These are phyloP conservation scores for human DNA, from an alignment of 2,113 vertebrate genomes.

Conservation along the genomic window DNA sequence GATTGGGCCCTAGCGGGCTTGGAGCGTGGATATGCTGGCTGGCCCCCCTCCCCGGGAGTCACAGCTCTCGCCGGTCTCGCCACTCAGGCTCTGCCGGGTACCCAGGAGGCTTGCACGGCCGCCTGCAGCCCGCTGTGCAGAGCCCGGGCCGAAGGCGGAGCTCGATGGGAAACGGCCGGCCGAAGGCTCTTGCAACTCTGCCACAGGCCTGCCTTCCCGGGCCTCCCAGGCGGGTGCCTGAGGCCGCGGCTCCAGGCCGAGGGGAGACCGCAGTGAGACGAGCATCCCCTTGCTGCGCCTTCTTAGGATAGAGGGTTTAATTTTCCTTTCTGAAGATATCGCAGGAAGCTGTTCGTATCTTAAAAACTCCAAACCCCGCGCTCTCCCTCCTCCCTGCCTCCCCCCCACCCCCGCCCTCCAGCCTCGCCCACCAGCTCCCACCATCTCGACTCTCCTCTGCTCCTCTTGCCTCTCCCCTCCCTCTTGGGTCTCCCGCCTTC, in stretches of 20 bases:
- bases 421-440: conserved; percentile 76
- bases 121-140: not conserved
- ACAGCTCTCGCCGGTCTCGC: not conserved
- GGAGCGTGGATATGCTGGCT: not conserved
- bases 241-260: not conserved
- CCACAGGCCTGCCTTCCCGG: not conserved
- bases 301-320: conserved; percentile 53
- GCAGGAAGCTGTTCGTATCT: conserved; percentile 68
- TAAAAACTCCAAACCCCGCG: conserved; percentile 70
- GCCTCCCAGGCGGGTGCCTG: not conserved
- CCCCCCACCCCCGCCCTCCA: conserved; percentile 43
- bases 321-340: conserved; percentile 67
- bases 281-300: conserved; percentile 53
- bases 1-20: not conserved
- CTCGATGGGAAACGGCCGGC: conserved; percentile 29
- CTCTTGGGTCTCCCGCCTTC: conserved; percentile 75
- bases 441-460: conserved; percentile 41
- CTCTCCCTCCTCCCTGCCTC: conserved; percentile 46
- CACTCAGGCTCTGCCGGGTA: not conserved
- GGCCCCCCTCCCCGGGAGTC: not conserved
- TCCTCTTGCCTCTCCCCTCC: conserved; percentile 69
- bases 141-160: not conserved
- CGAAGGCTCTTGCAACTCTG: not conserved
- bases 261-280: not conserved
- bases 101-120: not conserved